Evolutionary conservation across 2,888 invertebrate genomes (phyloP).

Genomic region (Ectropis crepuscularia): DNA sequence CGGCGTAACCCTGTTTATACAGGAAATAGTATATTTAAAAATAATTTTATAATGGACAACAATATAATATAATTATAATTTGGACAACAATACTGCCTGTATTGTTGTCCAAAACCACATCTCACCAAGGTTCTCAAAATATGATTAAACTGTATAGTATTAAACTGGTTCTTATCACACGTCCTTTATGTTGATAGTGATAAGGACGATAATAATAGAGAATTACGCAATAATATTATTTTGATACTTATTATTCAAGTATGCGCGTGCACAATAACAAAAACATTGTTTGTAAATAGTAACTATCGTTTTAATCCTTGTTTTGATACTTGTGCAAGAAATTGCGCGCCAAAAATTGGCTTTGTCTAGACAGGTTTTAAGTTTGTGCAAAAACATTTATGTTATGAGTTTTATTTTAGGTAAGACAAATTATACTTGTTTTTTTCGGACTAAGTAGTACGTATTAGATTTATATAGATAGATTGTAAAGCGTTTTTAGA

Average conservation of each 20-base stretch:
- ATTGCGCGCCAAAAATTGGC: conserved; percentile 5
- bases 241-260: conserved; percentile 13
- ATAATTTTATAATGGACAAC: too few species aligned
- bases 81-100: too few species aligned
- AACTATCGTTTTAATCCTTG: conserved; percentile 10
- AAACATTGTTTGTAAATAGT: conserved; percentile 17
- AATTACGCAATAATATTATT: conserved; percentile 19
- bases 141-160: too few species aligned
- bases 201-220: conserved; percentile 8
- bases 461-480: too few species aligned
- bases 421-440: not conserved
- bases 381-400: not conserved
- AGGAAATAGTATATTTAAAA: too few species aligned
- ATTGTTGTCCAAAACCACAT: too few species aligned
- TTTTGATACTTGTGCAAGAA: conserved; percentile 11
- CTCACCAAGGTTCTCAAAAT: too few species aligned
- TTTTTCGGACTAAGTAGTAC: too few species aligned
- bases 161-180: not conserved
- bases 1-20: too few species aligned
- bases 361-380: not conserved
- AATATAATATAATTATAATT: too few species aligned
- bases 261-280: conserved; percentile 5
- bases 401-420: not conserved
- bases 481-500: too few species aligned
- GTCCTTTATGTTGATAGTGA: conserved; percentile 4